These are phyloP conservation scores for Hemibagrus wyckioides DNA, from an alignment of 2,113 vertebrate genomes.

Conservation along the genomic window DNA sequence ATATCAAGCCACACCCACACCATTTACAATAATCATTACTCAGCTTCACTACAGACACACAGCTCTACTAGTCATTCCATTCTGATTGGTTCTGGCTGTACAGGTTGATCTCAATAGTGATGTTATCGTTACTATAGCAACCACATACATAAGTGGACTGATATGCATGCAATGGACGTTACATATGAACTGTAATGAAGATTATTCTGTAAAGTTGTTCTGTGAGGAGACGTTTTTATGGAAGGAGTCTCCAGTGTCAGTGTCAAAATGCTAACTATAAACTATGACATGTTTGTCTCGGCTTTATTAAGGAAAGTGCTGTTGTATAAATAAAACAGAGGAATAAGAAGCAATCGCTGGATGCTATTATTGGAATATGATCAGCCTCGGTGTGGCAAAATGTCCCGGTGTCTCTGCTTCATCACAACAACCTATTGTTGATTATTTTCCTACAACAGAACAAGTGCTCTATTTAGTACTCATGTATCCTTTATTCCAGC, in stretches of 20 bases:
- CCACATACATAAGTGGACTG: not conserved
- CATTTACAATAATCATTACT: too few species aligned
- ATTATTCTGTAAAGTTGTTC: too few species aligned
- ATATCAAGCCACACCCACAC: not conserved
- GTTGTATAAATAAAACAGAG: too few species aligned
- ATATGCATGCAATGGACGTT: too few species aligned
- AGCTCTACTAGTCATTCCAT: not conserved
- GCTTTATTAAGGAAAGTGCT: too few species aligned
- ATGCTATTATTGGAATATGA: not conserved
- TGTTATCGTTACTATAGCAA: not conserved
- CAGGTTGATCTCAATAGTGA: not conserved
- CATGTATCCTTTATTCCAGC: not conserved
- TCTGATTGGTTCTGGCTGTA: not conserved
- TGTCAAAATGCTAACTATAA: too few species aligned
- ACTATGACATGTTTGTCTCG: too few species aligned
- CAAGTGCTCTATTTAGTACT: not conserved
- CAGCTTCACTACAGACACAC: not conserved
- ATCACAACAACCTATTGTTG: too few species aligned
- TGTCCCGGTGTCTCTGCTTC: too few species aligned
- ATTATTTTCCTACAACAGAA: too few species aligned
- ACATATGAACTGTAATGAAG: not conserved
- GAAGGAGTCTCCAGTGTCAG: not conserved
- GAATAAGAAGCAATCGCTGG: too few species aligned
- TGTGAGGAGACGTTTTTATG: not conserved
- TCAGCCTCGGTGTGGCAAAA: not conserved